Evolutionary conservation across 2,797 vertebrate species (phyloP).

Genomic region (Acomys russatus): DNA sequence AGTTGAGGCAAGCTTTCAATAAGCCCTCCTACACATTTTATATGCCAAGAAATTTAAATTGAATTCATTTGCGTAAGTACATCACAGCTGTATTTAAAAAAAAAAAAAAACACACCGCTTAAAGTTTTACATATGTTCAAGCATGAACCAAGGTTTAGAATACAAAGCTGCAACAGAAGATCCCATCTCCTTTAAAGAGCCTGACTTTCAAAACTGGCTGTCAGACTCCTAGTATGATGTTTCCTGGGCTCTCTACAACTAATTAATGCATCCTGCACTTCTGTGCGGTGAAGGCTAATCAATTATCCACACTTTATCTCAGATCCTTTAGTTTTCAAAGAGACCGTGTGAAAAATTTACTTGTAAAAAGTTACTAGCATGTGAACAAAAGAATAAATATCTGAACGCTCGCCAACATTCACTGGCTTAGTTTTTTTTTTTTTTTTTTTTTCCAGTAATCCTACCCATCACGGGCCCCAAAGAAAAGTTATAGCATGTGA

Average conservation of each 20-base stretch:
- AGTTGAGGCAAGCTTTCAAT: constrained; percentile 50
- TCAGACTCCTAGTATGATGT: constrained; percentile 45
- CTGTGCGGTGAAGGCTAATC: constrained; percentile 49
- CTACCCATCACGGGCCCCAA: neutral
- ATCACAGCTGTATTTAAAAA: constrained; percentile 87
- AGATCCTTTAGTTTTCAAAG: constrained; percentile 46
- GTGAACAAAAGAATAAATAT: constrained; percentile 49
- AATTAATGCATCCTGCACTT: constrained; percentile 53
- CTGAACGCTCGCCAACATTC: constrained; percentile 62
- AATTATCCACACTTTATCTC: constrained; percentile 51
- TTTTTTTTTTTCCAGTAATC: constrained; percentile 39
- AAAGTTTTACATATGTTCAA: constrained; percentile 87
- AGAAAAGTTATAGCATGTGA: constrained; percentile 57
- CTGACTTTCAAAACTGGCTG: constrained; percentile 61
- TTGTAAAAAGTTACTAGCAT: constrained; percentile 58
- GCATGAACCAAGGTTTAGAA: constrained; percentile 86
- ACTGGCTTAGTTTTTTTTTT: neutral
- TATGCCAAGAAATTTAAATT: constrained; percentile 66
- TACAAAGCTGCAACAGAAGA: constrained; percentile 78
- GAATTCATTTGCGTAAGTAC: constrained; percentile 85
- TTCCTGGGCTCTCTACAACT: constrained; percentile 53
- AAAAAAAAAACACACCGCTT: constrained; percentile 64
- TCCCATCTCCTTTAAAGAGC: constrained; percentile 64
- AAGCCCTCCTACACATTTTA: constrained; percentile 63
- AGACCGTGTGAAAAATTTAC: constrained; percentile 61